A percentile compares a stretch with the other conserved stretches of the same genome.
These are phyloP conservation scores for Eupithecia subumbrata DNA, from an alignment of 2,888 invertebrate species.

Conservation along the genomic window DNA sequence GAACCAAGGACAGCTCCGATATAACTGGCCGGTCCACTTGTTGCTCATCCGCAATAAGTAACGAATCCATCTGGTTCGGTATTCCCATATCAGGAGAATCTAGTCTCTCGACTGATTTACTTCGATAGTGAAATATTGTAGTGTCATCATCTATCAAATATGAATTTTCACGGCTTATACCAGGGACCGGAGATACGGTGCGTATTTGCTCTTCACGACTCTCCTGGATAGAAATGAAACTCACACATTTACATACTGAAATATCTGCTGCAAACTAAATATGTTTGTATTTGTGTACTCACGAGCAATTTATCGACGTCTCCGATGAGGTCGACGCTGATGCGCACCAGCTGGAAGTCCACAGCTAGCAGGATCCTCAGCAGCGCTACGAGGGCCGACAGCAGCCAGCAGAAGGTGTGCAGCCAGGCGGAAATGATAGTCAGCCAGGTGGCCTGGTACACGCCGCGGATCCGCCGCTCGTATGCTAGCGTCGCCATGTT, in stretches of 20 bases:
- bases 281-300: constrained; percentile 30
- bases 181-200: constrained; percentile 59
- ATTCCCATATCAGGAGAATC: neutral
- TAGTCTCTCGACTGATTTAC: constrained; percentile 2
- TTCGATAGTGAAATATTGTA: neutral
- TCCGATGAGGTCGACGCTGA: constrained; percentile 63
- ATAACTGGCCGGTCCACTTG: neutral
- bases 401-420: constrained; percentile 73
- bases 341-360: constrained; percentile 72
- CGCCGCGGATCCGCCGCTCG: constrained; percentile 74
- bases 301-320: constrained; percentile 73
- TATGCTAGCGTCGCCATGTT: constrained; percentile 74
- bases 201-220: constrained; percentile 65
- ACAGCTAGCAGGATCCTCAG: constrained; percentile 65
- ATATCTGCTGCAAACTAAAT: neutral
- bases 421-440: constrained; percentile 76
- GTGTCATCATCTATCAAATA: neutral
- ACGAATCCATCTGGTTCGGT: neutral
- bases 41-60: constrained; percentile 21
- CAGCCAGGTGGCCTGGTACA: constrained; percentile 72
- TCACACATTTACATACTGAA: neutral
- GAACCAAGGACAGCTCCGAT: constrained; percentile 58
- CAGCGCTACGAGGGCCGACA: constrained; percentile 64
- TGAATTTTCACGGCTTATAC: neutral
- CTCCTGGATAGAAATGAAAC: constrained; percentile 55